Percentiles rank a stretch among this genome's conserved stretches.
These are phyloP conservation scores for Halichoeres trimaculatus DNA, from an alignment of 2,113 vertebrate genomes.

Conservation along the genomic window DNA sequence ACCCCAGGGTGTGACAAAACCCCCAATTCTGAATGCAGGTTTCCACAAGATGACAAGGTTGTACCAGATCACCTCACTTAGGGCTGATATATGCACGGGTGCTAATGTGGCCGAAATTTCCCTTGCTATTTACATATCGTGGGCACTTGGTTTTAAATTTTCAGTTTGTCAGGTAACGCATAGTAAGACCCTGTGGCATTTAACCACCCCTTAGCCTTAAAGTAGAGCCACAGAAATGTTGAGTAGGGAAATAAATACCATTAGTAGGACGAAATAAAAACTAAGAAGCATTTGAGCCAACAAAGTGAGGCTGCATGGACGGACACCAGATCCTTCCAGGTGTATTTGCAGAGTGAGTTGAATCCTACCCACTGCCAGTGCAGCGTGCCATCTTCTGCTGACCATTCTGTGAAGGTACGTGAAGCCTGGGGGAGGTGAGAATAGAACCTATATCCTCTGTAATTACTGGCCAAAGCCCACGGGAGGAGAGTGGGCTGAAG, in stretches of 20 bases:
- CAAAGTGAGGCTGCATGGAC: neutral
- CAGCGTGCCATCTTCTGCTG: slow-evolving; percentile 17
- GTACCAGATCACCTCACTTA: too few species aligned
- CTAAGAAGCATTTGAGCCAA: neutral
- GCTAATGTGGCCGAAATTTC: too few species aligned
- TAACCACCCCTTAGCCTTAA: too few species aligned
- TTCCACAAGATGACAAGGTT: too few species aligned
- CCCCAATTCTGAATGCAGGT: too few species aligned
- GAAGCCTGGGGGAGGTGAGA: slow-evolving; percentile 41
- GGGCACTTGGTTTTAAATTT: too few species aligned
- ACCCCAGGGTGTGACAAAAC: too few species aligned
- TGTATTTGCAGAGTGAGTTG: slow-evolving; percentile 12
- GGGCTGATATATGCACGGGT: too few species aligned
- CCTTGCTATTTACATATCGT: too few species aligned
- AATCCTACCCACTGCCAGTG: slow-evolving; percentile 9
- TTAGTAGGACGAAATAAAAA: neutral
- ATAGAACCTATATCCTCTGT: slow-evolving; percentile 36
- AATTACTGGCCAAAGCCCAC: slow-evolving; percentile 59
- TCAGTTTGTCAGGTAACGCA: too few species aligned
- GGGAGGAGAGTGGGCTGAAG: slow-evolving; percentile 21
- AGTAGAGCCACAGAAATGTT: neutral
- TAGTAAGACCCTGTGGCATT: too few species aligned
- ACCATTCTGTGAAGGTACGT: slow-evolving; percentile 25
- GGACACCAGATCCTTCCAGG: slow-evolving; percentile 21
- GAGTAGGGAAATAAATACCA: neutral